A percentile compares a stretch with the other conserved stretches of the same genome.
Conservation (phyloP, 2,888 invertebrate species). For the Orchestes rusci region DNA sequence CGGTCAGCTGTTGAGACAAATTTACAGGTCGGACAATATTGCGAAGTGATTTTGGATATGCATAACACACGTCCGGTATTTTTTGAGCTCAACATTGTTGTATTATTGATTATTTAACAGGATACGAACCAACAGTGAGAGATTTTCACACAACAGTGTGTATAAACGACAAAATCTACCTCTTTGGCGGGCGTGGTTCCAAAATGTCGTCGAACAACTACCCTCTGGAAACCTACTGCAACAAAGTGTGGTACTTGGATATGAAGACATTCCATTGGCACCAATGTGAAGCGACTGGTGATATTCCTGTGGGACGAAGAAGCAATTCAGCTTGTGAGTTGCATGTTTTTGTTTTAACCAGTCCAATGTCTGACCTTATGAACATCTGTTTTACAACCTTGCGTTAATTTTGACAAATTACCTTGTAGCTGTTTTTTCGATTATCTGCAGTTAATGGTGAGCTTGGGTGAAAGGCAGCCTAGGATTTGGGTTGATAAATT, state of each 20-base stretch:
- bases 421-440: no score
- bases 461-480: no score
- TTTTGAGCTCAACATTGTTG: no score
- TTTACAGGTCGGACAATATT: no score
- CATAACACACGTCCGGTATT: no score
- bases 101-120: neutral
- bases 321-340: conserved; percentile 87
- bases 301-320: conserved; percentile 70
- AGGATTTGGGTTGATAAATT: no score
- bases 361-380: no score
- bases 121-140: conserved; percentile 49
- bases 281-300: conserved; percentile 53
- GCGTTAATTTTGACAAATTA: no score
- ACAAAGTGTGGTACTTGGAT: conserved; percentile 69
- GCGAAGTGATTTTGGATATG: no score
- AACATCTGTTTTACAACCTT: neutral
- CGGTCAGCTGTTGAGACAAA: no score
- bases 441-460: no score
- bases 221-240: conserved; percentile 69
- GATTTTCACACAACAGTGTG: conserved; percentile 87
- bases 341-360: no score
- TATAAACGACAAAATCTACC: conserved; percentile 71
- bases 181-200: conserved; percentile 79
- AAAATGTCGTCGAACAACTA: conserved; percentile 42
- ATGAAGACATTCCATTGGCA: conserved; percentile 64